Percentiles rank a stretch among this genome's conserved stretches.
phyloP scores from a whole-genome alignment of 2,797 vertebrate genomes.

The Sparidentex hasta region DNA sequence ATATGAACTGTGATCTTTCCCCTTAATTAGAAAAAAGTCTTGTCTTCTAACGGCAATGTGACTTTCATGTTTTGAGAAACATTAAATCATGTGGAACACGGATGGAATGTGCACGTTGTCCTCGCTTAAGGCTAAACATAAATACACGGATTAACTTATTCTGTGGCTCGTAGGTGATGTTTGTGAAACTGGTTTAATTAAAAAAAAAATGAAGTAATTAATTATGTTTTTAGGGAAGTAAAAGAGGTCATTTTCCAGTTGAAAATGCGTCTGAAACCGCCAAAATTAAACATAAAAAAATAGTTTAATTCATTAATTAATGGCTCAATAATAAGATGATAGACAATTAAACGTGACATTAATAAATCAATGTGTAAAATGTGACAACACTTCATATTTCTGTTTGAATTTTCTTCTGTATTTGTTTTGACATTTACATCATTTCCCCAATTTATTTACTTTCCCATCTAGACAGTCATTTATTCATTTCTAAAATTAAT shows the following conservation, averaged over 20 bases:
- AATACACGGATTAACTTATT: neutral
- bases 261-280: too few relatives aligned
- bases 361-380: too few relatives aligned
- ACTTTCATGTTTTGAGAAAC: constrained; percentile 14
- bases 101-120: neutral
- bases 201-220: neutral
- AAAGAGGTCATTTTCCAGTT: neutral
- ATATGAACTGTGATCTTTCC: neutral
- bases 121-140: neutral
- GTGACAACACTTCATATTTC: too few relatives aligned
- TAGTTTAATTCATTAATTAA: too few relatives aligned
- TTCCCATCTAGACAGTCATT: too few relatives aligned
- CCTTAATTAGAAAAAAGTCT: neutral
- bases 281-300: too few relatives aligned
- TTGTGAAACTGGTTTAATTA: neutral
- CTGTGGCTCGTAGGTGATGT: neutral
- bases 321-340: too few relatives aligned
- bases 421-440: too few relatives aligned
- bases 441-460: too few relatives aligned
- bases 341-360: too few relatives aligned
- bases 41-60: constrained; percentile 2
- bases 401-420: too few relatives aligned
- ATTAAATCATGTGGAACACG: neutral
- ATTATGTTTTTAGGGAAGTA: neutral
- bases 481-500: too few relatives aligned